Conservation (phyloP, 2,113 vertebrate genomes). For the Sterna hirundo region DNA sequence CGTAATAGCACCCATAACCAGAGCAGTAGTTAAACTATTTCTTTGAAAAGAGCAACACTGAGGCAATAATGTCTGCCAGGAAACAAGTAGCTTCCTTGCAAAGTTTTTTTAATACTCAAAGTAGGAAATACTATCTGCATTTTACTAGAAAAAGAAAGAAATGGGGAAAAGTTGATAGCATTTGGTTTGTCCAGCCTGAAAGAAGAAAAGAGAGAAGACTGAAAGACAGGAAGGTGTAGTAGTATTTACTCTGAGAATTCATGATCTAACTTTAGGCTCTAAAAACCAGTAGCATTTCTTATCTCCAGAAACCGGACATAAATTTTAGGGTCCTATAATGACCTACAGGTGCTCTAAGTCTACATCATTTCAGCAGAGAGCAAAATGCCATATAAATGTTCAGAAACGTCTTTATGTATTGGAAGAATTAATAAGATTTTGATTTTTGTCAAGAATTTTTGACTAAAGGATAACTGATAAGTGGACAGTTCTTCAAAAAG, state of each 20-base stretch:
- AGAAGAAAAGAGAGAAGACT: background rate
- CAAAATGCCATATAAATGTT: background rate
- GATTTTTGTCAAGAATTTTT: background rate
- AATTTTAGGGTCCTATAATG: background rate
- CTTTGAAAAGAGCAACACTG: background rate
- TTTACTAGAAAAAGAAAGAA: background rate
- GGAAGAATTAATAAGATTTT: background rate
- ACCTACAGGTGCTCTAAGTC: background rate
- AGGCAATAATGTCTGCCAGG: background rate
- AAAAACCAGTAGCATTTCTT: background rate
- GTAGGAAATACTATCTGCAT: background rate
- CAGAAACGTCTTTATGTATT: background rate
- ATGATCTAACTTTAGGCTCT: background rate
- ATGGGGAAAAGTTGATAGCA: background rate
- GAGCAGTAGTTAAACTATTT: background rate
- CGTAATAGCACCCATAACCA: background rate
- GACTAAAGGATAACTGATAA: background rate
- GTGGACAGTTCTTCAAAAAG: background rate
- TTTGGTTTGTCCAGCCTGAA: background rate
- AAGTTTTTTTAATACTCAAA: background rate
- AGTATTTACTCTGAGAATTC: background rate
- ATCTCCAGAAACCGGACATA: background rate
- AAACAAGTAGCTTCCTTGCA: background rate
- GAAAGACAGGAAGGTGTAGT: background rate
- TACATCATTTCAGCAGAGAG: background rate